phyloP scores from a whole-genome alignment of 2,888 invertebrate genomes.

The Dascillus cervinus region DNA sequence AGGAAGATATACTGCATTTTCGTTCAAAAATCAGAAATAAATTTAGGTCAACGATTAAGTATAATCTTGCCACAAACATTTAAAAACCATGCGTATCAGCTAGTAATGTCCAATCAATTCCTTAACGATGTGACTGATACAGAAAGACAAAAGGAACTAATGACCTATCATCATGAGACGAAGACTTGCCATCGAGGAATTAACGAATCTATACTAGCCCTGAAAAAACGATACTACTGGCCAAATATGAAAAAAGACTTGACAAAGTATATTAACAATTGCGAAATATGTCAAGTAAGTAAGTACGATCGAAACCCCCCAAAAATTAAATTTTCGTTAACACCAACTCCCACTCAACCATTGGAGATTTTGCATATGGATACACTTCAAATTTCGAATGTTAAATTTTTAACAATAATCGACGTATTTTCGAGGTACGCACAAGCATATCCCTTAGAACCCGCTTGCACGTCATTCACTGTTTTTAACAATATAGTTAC shows the following conservation, averaged over 20 bases:
- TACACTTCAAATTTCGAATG: conserved; percentile 8
- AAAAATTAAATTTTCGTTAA: conserved; percentile 10
- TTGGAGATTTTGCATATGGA: conserved; percentile 13
- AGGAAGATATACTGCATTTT: conserved; percentile 7
- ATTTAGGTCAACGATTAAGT: no score
- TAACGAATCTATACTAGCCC: conserved; percentile 6
- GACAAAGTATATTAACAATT: conserved; percentile 7
- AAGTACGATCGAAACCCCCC: conserved; percentile 9
- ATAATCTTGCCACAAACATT: no score
- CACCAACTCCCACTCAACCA: conserved; percentile 9
- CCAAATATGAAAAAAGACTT: conserved; percentile 7
- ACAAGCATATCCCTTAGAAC: conserved; percentile 11
- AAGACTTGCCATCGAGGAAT: conserved; percentile 13
- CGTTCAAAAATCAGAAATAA: conserved; percentile 3
- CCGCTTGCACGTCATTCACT: conserved; percentile 6
- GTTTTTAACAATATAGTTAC: conserved; percentile 10
- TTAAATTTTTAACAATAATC: conserved; percentile 10
- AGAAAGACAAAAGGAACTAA: conserved; percentile 5
- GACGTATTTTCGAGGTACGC: conserved; percentile 12
- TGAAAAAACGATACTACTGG: conserved; percentile 11
- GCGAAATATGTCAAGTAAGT: conserved; percentile 7
- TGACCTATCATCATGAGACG: conserved; percentile 9
- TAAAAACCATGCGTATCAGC: no score
- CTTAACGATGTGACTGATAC: conserved; percentile 6
- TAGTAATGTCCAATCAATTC: no score